These are phyloP conservation scores for Campoletis raptor DNA, from an alignment of 2,888 invertebrate species.

Conservation along the genomic window DNA sequence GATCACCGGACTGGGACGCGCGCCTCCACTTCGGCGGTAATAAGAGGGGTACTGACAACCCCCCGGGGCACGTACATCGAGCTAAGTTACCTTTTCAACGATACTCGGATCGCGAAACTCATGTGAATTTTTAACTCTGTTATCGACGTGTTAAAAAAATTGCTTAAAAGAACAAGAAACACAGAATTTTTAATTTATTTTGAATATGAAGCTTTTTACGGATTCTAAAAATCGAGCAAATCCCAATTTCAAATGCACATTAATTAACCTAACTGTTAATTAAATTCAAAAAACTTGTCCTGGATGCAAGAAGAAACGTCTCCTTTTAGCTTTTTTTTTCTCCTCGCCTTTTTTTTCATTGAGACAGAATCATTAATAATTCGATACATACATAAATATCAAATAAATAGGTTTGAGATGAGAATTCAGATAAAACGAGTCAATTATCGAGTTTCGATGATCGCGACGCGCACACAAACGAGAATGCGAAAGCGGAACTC, in stretches of 20 bases:
- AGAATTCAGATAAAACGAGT: constrained; percentile 15
- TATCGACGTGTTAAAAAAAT: neutral
- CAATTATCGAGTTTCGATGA: constrained; percentile 34
- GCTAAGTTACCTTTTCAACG: constrained; percentile 50
- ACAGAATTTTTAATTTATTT: neutral
- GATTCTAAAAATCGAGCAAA: neutral
- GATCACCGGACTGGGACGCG: constrained; percentile 52
- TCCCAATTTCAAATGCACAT: neutral
- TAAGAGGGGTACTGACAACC: constrained; percentile 58
- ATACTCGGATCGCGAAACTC: constrained; percentile 24
- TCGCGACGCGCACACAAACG: constrained; percentile 12
- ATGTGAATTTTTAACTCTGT: neutral
- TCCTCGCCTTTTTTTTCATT: neutral
- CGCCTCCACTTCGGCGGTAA: constrained; percentile 56
- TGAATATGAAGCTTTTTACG: neutral
- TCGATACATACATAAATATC: constrained; percentile 2
- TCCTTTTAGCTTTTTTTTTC: neutral
- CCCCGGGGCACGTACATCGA: constrained; percentile 47
- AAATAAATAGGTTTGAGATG: constrained; percentile 24
- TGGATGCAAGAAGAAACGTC: neutral
- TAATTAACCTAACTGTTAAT: neutral
- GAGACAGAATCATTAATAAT: neutral
- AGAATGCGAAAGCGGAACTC: constrained; percentile 3
- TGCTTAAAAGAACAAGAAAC: neutral
- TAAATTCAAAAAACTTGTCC: neutral